Evolutionary conservation across 2,888 invertebrate species (phyloP).

Genomic region (Synergus japonicus): DNA sequence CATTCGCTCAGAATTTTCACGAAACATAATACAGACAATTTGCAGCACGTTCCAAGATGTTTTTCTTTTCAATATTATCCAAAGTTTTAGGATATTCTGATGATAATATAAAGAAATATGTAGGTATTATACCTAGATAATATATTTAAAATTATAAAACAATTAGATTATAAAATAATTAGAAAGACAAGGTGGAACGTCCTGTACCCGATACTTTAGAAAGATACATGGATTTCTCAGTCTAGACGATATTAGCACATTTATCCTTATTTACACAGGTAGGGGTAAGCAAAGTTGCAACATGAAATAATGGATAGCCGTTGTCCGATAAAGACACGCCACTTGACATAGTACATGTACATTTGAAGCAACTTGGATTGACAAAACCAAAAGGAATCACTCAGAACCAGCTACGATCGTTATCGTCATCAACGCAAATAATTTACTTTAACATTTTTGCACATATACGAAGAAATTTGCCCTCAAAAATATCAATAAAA

Average conservation of each 20-base stretch:
- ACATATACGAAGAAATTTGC: not conserved
- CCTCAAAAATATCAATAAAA: not conserved
- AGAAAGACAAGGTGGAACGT: slow-evolving; percentile 44
- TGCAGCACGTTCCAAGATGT: slow-evolving; percentile 25
- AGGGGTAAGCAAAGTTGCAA: slow-evolving; percentile 26
- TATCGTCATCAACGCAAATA: slow-evolving; percentile 33
- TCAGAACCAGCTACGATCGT: slow-evolving; percentile 13
- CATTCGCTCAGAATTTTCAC: slow-evolving; percentile 24
- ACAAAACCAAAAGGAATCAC: slow-evolving; percentile 16
- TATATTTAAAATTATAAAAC: slow-evolving; percentile 38
- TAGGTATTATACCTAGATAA: not conserved
- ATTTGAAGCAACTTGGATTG: slow-evolving; percentile 28
- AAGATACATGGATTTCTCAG: slow-evolving; percentile 29
- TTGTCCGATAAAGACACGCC: not conserved
- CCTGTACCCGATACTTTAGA: slow-evolving; percentile 26
- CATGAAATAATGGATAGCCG: slow-evolving; percentile 22
- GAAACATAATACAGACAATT: slow-evolving; percentile 34
- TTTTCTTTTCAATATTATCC: not conserved
- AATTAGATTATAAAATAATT: slow-evolving; percentile 17
- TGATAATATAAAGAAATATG: not conserved
- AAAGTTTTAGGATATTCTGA: slow-evolving; percentile 1
- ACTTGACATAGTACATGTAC: slow-evolving; percentile 27
- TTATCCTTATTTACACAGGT: slow-evolving; percentile 39
- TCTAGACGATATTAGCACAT: slow-evolving; percentile 39
- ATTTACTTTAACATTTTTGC: slow-evolving; percentile 14